These are phyloP conservation scores for Ictalurus punctatus DNA, from an alignment of 2,113 vertebrate genomes.

Conservation along the genomic window DNA sequence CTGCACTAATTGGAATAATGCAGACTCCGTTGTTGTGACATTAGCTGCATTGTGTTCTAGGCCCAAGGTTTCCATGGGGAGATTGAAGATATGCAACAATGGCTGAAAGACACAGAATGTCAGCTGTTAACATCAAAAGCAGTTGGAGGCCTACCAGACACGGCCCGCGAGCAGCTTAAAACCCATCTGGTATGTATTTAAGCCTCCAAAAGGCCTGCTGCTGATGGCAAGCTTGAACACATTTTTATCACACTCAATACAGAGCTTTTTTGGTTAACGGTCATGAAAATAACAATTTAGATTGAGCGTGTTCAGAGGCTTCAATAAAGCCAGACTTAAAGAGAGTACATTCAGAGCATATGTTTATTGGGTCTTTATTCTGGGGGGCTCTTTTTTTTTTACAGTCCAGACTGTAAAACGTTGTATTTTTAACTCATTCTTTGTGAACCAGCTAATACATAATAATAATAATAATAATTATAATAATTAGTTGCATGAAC, in stretches of 20 bases:
- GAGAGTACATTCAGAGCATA: not conserved
- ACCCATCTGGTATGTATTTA: slow-evolving; percentile 91
- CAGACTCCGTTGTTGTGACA: slow-evolving; percentile 68
- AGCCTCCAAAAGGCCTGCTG: slow-evolving; percentile 68
- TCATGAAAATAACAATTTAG: slow-evolving; percentile 55
- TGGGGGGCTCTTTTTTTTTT: not conserved
- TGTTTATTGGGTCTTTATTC: not conserved
- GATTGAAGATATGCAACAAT: slow-evolving; percentile 96
- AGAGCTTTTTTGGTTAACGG: slow-evolving; percentile 64
- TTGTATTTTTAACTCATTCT: not conserved
- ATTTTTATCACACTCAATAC: slow-evolving; percentile 49
- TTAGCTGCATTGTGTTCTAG: slow-evolving; percentile 78
- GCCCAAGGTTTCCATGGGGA: slow-evolving; percentile 99
- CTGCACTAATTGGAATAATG: slow-evolving; percentile 59
- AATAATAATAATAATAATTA: no score
- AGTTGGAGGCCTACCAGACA: slow-evolving; percentile 97
- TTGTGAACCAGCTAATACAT: not conserved
- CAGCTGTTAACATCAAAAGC: slow-evolving; percentile 95
- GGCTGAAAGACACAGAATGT: slow-evolving; percentile 96
- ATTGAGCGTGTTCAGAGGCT: not conserved
- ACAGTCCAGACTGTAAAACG: not conserved
- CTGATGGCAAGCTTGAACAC: slow-evolving; percentile 67
- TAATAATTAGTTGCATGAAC: not conserved
- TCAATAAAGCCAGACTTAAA: not conserved
- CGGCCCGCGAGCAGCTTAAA: slow-evolving; percentile 93